These are phyloP conservation scores for Conchocele bisecta DNA, from an alignment of 2,888 invertebrate genomes.

Conservation along the genomic window DNA sequence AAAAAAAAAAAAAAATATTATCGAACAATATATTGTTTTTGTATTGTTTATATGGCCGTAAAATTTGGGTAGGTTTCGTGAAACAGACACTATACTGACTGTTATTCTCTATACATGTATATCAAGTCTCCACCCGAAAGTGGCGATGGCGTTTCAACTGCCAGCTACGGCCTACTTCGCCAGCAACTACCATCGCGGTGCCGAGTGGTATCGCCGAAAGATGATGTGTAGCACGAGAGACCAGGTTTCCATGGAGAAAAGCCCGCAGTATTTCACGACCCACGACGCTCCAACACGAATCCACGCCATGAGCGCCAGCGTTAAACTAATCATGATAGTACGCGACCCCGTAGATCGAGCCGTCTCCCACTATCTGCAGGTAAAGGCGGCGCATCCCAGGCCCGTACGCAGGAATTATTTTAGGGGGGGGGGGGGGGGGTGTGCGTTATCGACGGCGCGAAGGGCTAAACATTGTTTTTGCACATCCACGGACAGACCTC, in stretches of 20 bases:
- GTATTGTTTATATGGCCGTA: too few species aligned
- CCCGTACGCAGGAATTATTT: too few species aligned
- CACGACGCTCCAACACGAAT: background rate
- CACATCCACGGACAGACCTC: too few species aligned
- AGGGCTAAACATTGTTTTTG: too few species aligned
- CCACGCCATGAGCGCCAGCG: background rate
- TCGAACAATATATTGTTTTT: too few species aligned
- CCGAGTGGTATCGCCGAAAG: background rate
- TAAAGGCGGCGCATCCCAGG: background rate
- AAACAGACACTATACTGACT: too few species aligned
- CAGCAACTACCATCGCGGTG: background rate
- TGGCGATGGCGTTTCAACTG: background rate
- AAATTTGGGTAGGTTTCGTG: too few species aligned
- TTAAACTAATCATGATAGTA: background rate
- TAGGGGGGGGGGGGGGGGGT: too few species aligned
- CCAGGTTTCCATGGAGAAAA: conserved; percentile 1
- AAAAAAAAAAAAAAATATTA: too few species aligned
- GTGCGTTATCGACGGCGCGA: too few species aligned
- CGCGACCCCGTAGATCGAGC: background rate
- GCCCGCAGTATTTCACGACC: background rate
- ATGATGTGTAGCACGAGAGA: background rate
- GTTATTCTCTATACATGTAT: too few species aligned
- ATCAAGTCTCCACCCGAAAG: background rate
- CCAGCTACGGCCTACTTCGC: background rate
- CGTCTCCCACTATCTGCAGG: background rate